Evolutionary conservation across 2,113 vertebrate genomes (phyloP).

Genomic region (Podarcis raffonei): DNA sequence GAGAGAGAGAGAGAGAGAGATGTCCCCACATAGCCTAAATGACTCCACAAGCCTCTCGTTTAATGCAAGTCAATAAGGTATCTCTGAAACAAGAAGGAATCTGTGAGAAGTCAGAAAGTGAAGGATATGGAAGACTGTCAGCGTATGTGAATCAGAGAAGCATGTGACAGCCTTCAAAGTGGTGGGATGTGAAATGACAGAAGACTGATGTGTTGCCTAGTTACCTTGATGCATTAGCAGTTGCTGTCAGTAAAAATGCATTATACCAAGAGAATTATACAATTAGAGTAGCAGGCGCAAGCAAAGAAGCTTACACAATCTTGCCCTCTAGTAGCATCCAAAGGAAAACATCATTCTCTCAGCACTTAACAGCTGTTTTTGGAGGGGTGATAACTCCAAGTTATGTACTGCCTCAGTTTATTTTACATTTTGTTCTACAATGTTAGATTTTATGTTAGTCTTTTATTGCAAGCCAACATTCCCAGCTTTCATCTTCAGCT

Average conservation of each 20-base stretch:
- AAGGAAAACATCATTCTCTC: not conserved
- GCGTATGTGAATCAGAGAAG: conserved; percentile 39
- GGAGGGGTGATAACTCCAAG: not conserved
- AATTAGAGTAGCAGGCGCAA: conserved; percentile 14
- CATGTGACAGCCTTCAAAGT: conserved; percentile 19
- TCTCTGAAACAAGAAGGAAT: not conserved
- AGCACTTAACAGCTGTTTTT: not conserved
- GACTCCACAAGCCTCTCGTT: not conserved
- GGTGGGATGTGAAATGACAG: conserved; percentile 14
- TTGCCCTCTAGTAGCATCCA: conserved; percentile 9
- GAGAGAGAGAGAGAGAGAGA: not conserved
- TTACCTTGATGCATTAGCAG: conserved; percentile 28
- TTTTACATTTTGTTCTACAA: not conserved
- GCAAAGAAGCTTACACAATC: not conserved
- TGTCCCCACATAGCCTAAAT: not conserved
- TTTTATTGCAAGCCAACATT: not conserved
- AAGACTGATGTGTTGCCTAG: conserved; percentile 41
- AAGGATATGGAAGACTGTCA: conserved; percentile 30
- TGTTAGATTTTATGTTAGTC: not conserved
- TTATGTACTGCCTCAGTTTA: not conserved
- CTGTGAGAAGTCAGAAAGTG: conserved; percentile 20
- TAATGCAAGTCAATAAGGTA: not conserved
- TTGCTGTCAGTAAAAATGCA: conserved; percentile 31
- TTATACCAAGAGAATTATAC: conserved; percentile 15
- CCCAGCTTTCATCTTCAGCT: not conserved